A percentile compares a stretch with the other conserved stretches of the same genome.
Evolutionary conservation across 2,113 vertebrate species (phyloP).

Genomic region (Pontoporia blainvillei): DNA sequence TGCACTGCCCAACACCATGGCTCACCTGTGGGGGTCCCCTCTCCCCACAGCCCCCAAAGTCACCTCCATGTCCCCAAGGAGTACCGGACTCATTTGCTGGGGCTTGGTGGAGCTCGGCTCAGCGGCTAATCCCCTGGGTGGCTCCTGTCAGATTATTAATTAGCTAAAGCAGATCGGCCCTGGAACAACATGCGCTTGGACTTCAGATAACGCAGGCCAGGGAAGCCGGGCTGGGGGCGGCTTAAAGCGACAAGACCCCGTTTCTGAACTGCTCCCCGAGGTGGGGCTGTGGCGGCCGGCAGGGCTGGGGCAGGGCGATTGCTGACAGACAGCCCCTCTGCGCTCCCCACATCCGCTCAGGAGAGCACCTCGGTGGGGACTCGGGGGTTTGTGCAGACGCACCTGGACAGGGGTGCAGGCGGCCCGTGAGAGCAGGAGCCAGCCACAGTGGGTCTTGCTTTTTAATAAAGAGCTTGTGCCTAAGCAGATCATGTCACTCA

Average conservation of each 20-base stretch:
- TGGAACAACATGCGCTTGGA: slow-evolving; percentile 84
- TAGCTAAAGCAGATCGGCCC: slow-evolving; percentile 88
- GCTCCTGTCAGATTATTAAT: slow-evolving; percentile 91
- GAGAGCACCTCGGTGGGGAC: rapidly evolving
- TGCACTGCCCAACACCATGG: slow-evolving; percentile 49
- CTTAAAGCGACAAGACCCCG: slow-evolving; percentile 79
- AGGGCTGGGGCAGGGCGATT: not conserved
- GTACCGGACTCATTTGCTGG: slow-evolving; percentile 81
- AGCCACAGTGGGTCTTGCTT: not conserved
- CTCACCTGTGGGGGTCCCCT: slow-evolving; percentile 63
- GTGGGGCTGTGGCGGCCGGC: not conserved
- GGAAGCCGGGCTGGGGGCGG: slow-evolving; percentile 65
- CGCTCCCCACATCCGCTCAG: not conserved
- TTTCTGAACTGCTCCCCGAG: slow-evolving; percentile 45
- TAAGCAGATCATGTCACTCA: slow-evolving; percentile 23
- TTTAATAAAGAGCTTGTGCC: not conserved
- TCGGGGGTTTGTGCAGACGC: not conserved
- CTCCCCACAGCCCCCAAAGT: slow-evolving; percentile 76
- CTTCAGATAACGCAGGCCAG: slow-evolving; percentile 84
- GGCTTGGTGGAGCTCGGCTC: slow-evolving; percentile 84
- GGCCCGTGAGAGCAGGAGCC: not conserved
- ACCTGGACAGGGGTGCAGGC: rapidly evolving
- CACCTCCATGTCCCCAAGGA: slow-evolving; percentile 82
- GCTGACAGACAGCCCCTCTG: not conserved
- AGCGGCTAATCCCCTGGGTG: slow-evolving; percentile 85